These are phyloP conservation scores for Hirtodrosophila cameraria DNA, from an alignment of 2,888 invertebrate species.

Conservation along the genomic window DNA sequence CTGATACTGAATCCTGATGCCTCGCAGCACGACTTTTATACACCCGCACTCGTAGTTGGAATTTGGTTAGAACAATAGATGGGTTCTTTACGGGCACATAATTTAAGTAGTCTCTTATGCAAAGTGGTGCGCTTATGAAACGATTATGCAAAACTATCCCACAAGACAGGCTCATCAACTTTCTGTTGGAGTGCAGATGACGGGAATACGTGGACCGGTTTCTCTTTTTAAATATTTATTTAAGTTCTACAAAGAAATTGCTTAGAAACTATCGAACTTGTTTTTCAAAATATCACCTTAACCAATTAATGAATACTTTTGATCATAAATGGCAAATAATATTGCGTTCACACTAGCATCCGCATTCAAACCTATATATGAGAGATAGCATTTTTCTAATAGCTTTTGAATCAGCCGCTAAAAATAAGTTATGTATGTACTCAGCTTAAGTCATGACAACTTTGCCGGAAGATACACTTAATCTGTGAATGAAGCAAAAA, in stretches of 20 bases:
- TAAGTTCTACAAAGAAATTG: conserved; percentile 37
- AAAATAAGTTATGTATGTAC: conserved; percentile 46
- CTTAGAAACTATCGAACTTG: conserved; percentile 64
- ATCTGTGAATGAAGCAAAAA: conserved; percentile 30
- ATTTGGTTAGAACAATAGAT: conserved; percentile 58
- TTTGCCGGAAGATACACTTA: conserved; percentile 44
- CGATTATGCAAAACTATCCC: conserved; percentile 74
- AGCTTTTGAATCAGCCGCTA: conserved; percentile 30
- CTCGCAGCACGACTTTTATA: conserved; percentile 57
- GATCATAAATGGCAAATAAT: conserved; percentile 29
- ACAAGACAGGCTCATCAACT: conserved; percentile 57
- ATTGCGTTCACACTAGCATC: conserved; percentile 24
- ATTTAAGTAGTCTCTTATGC: conserved; percentile 72
- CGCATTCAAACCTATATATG: conserved; percentile 29
- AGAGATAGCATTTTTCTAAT: conserved; percentile 25
- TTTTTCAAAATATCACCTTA: conserved; percentile 42
- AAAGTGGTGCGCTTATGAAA: conserved; percentile 75
- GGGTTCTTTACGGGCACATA: conserved; percentile 62
- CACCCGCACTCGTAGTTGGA: conserved; percentile 40
- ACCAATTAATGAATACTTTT: conserved; percentile 36
- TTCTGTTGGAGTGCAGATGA: conserved; percentile 56
- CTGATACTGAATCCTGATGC: conserved; percentile 73
- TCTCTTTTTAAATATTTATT: conserved; percentile 23
- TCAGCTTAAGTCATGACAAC: neutral
- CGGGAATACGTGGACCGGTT: conserved; percentile 66